A percentile compares a stretch with the other conserved stretches of the same genome.
Conservation (phyloP, 2,888 invertebrate species). For the Microchrysa polita region DNA sequence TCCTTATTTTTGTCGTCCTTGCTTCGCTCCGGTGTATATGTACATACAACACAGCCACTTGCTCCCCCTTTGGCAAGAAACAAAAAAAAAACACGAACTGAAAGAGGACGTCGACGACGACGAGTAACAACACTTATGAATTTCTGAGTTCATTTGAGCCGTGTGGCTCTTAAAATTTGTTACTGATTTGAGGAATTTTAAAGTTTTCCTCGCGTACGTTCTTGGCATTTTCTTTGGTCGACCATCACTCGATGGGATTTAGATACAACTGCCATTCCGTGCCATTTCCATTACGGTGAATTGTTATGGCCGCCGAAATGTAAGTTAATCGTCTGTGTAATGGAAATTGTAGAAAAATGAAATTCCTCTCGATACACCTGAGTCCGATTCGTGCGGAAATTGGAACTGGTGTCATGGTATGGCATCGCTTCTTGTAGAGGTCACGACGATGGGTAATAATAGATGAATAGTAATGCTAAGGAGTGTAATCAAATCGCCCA, state of each 20-base stretch:
- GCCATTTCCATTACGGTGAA: conserved; percentile 43
- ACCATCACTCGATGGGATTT: conserved; percentile 42
- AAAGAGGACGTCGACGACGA: conserved; percentile 1
- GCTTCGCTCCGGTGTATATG: no score
- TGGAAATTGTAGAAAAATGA: conserved; percentile 48
- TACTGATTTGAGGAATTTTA: conserved; percentile 51
- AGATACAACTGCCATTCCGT: conserved; percentile 42
- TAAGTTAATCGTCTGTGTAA: conserved; percentile 51
- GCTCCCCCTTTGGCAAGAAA: background rate
- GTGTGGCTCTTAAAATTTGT: conserved; percentile 47
- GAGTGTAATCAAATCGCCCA: conserved; percentile 6
- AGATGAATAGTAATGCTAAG: conserved; percentile 4
- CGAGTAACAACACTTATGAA: conserved; percentile 47
- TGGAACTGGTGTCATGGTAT: background rate
- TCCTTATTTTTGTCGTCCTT: conserved; percentile 23
- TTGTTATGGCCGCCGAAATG: conserved; percentile 43
- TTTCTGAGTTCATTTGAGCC: conserved; percentile 50
- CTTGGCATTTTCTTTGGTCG: conserved; percentile 36
- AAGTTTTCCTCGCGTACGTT: conserved; percentile 39
- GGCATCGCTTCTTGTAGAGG: no score
- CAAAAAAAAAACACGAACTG: conserved; percentile 19
- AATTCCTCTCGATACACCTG: conserved; percentile 39
- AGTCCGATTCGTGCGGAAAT: background rate
- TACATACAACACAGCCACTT: background rate
- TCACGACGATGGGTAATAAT: conserved; percentile 26